phyloP scores from a whole-genome alignment of 2,113 vertebrate genomes.

The Sturnus vulgaris region DNA sequence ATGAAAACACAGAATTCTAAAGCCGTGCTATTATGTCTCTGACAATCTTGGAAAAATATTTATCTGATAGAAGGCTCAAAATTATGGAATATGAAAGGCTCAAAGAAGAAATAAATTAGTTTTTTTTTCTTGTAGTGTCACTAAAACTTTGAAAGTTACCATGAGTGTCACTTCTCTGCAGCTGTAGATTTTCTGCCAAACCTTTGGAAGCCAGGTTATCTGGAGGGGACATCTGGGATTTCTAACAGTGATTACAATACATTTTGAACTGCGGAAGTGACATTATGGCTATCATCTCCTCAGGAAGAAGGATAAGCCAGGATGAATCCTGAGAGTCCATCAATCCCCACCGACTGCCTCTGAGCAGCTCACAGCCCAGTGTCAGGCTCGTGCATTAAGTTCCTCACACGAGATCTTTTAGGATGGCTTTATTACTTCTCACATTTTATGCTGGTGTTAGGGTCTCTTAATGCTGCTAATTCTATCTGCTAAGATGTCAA shows the following conservation, averaged over 20 bases:
- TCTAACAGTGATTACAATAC: background rate
- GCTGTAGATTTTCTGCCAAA: background rate
- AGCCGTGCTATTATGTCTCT: background rate
- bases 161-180: background rate
- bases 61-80: background rate
- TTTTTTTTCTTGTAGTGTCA: background rate
- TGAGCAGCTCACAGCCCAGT: background rate
- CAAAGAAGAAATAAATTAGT: background rate
- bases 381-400: background rate
- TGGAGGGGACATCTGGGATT: constrained; percentile 30
- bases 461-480: constrained; percentile 10
- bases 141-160: background rate
- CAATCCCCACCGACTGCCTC: background rate
- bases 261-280: constrained; percentile 47
- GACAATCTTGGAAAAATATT: background rate
- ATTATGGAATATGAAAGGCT: background rate
- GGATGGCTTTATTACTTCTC: constrained; percentile 5
- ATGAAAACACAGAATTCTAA: background rate
- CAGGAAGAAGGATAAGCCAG: constrained; percentile 12
- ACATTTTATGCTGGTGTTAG: background rate
- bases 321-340: background rate
- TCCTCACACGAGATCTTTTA: background rate
- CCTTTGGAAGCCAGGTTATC: background rate
- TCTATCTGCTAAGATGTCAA: constrained; percentile 11
- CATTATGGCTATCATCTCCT: constrained; percentile 16